Percentiles rank a stretch among this genome's conserved stretches.
Evolutionary conservation across 1,140 invertebrate species (phyloP).

Genomic region (Bombus superbus): DNA sequence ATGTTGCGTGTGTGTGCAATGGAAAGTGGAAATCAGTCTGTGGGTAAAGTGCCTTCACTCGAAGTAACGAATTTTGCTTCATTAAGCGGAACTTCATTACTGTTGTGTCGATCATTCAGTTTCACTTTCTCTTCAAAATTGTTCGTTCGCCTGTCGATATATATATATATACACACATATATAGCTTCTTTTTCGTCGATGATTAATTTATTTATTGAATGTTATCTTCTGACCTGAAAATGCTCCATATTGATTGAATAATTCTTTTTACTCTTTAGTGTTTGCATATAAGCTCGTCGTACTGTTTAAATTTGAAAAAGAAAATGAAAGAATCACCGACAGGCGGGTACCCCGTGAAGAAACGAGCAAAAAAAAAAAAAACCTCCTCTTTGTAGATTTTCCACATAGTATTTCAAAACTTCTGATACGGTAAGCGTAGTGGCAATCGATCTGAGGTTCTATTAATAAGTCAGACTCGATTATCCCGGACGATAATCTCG

Average conservation of each 20-base stretch:
- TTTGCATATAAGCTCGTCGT: not conserved
- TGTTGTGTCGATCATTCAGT: not conserved
- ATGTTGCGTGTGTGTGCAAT: not conserved
- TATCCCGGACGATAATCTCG: constrained; percentile 56
- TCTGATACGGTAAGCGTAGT: constrained; percentile 15
- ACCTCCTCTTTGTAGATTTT: constrained; percentile 5
- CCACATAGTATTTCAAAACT: constrained; percentile 12
- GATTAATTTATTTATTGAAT: not conserved
- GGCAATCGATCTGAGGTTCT: constrained; percentile 60
- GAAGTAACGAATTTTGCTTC: constrained; percentile 2
- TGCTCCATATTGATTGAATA: not conserved
- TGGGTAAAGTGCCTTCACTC: constrained; percentile 38
- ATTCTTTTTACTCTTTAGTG: not conserved
- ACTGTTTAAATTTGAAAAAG: not conserved
- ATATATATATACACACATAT: too few species aligned
- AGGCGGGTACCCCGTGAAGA: not conserved
- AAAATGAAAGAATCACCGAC: not conserved
- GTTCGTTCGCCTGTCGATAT: constrained; percentile 6
- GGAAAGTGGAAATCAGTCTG: not conserved
- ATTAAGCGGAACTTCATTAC: not conserved
- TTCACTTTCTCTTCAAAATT: not conserved
- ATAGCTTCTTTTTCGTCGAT: not conserved
- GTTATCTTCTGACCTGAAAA: not conserved
- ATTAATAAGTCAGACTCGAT: constrained; percentile 59
- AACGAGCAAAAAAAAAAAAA: not conserved